Percentiles rank a stretch among this genome's conserved stretches.
These are phyloP conservation scores for Bombus vancouverensis DNA, from an alignment of 1,140 invertebrate species.

Conservation along the genomic window DNA sequence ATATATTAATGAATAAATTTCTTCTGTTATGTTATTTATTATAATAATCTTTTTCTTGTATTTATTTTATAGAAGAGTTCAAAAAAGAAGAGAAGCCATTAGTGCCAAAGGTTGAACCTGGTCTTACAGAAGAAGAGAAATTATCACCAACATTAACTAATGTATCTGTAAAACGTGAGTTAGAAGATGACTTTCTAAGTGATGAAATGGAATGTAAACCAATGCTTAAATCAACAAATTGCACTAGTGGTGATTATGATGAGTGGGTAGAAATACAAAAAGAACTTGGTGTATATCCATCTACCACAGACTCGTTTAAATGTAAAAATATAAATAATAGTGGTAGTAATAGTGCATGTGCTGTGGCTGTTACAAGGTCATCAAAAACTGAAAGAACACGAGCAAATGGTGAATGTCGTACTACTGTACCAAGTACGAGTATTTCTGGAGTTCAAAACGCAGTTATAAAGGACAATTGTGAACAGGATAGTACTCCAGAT, in stretches of 20 bases:
- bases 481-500: conserved; percentile 56
- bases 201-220: conserved; percentile 76
- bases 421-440: conserved; percentile 60
- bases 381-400: conserved; percentile 75
- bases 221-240: conserved; percentile 74
- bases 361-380: conserved; percentile 55
- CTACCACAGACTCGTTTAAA: conserved; percentile 72
- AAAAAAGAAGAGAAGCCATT: conserved; percentile 80
- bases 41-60: neutral
- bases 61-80: conserved; percentile 74
- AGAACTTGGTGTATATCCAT: conserved; percentile 84
- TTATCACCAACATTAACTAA: conserved; percentile 64
- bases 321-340: conserved; percentile 72
- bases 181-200: conserved; percentile 77
- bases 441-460: conserved; percentile 58
- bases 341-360: conserved; percentile 66
- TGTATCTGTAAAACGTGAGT: conserved; percentile 79
- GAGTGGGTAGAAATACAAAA: conserved; percentile 88
- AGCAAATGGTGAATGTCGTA: conserved; percentile 78
- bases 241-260: conserved; percentile 84
- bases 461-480: conserved; percentile 65
- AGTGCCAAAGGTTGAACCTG: conserved; percentile 79
- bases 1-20: neutral
- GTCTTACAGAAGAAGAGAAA: conserved; percentile 71
- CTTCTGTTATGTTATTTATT: neutral